Evolutionary conservation across 1,140 invertebrate species (phyloP).

Genomic region (Tribolium madens): DNA sequence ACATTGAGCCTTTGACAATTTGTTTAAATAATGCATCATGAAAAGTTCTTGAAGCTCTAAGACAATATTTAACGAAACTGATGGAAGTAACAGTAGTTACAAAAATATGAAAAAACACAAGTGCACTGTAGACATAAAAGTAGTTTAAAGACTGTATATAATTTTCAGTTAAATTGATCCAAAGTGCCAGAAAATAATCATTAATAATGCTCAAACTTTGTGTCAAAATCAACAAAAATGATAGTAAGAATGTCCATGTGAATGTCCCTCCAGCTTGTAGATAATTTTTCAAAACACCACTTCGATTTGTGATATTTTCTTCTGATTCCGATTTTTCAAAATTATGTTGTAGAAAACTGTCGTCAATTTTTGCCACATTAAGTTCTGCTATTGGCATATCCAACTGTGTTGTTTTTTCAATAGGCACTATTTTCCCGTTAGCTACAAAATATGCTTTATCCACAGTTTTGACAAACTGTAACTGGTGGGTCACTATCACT

Average conservation of each 20-base stretch:
- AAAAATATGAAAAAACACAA: background rate
- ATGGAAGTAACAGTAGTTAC: background rate
- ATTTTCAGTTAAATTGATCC: background rate
- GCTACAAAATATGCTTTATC: conserved; percentile 74
- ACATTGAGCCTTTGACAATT: conserved; percentile 84
- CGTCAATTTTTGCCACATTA: background rate
- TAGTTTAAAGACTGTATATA: background rate
- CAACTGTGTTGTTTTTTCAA: conserved; percentile 66
- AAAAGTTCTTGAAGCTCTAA: conserved; percentile 63
- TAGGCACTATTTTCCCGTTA: conserved; percentile 68
- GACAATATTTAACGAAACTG: background rate
- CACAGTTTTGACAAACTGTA: conserved; percentile 84
- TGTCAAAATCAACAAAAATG: background rate
- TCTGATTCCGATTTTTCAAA: too few species aligned
- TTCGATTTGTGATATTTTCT: too few species aligned
- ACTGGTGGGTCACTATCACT: conserved; percentile 87
- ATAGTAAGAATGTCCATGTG: background rate
- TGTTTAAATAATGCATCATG: conserved; percentile 73
- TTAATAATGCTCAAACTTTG: background rate
- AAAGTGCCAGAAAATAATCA: background rate
- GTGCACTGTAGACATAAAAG: background rate
- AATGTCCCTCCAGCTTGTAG: background rate
- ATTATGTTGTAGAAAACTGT: background rate
- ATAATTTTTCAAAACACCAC: too few species aligned
- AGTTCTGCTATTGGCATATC: conserved; percentile 63